Evolutionary conservation across 2,797 vertebrate species (phyloP), one percentile per base, ranked within the genome.

Genomic region (Tangara arthus): DNA sequence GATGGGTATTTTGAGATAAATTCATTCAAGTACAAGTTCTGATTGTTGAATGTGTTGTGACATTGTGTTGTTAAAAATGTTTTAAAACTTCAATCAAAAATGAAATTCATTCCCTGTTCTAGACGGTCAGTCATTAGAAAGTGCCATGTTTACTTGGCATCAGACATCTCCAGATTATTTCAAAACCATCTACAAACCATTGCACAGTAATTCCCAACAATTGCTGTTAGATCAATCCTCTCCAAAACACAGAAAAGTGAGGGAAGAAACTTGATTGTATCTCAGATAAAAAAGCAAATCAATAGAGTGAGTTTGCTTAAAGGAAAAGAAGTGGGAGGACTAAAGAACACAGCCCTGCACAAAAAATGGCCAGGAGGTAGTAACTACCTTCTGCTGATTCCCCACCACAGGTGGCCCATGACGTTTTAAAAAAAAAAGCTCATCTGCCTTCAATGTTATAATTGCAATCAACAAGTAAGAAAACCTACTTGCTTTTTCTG

Each of bases 401-500:
- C 8, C 11, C 3, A 2, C 14, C 5, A 12, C 12, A 20, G 2
- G n/a, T 3, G 15, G n/a, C 5, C 34, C 11, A 19, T 37, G n/a
- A 81, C 19, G 23, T 91, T 76, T 76, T 55, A n/a, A 37, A 59
- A 56, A 59, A 56, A 19, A 84, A 70, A 79, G 16, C 3, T 73
- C 34, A 86, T 73, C 20, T 52, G 26, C 50, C 60, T 89, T 32
- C 32, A 56, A 82, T 81, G 22, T 30, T 83, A 0, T 53, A 78
- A 61, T 1, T 72, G 46, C 55, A 65, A 35, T 56, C 28, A 94
- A 81, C 18, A 73, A 70, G 20, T 15, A 41, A 59, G 47, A 72
- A 70, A 83, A 98, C 98, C 96, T 98, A 99, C 99, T 99, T 99
- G 98, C 98, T 99, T 98, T 99, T 99, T 95, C 99, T 98, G 18